Conservation (phyloP, 1,140 invertebrate genomes). For the Drosophila oshimai region DNA sequence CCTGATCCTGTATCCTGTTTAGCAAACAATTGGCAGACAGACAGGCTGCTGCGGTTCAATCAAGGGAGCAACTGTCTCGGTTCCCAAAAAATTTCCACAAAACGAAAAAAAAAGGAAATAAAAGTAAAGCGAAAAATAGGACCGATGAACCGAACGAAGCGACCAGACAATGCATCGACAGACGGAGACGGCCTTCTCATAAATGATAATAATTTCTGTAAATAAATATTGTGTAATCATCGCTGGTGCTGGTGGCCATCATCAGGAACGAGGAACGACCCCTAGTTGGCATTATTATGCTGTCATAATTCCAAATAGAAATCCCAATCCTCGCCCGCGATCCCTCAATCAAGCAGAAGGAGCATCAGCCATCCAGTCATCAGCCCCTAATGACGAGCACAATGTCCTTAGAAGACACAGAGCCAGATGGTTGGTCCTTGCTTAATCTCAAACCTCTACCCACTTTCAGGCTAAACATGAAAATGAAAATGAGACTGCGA, state of each 20-base stretch:
- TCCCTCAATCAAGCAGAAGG: conserved; percentile 39
- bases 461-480: no score
- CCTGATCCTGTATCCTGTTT: conserved; percentile 19
- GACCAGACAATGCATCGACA: conserved; percentile 15
- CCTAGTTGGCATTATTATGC: conserved; percentile 56
- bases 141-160: conserved; percentile 17
- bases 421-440: conserved; percentile 22
- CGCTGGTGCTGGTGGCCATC: conserved; percentile 41
- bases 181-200: conserved; percentile 38
- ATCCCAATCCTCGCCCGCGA: conserved; percentile 51
- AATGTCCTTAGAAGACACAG: conserved; percentile 60
- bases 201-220: conserved; percentile 73
- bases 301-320: conserved; percentile 67
- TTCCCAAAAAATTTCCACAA: conserved; percentile 41
- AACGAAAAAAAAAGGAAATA: background rate
- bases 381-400: conserved; percentile 58
- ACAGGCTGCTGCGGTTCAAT: conserved; percentile 26
- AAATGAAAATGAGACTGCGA: background rate
- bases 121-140: conserved; percentile 4
- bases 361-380: no score
- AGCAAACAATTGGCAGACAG: conserved; percentile 32
- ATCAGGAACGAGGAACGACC: conserved; percentile 8
- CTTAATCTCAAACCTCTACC: background rate
- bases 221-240: conserved; percentile 77
- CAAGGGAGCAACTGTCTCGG: conserved; percentile 67